Base-by-base conservation (phyloP, 2,797 vertebrate species). In the Dromococcyx pavoninus region DNA sequence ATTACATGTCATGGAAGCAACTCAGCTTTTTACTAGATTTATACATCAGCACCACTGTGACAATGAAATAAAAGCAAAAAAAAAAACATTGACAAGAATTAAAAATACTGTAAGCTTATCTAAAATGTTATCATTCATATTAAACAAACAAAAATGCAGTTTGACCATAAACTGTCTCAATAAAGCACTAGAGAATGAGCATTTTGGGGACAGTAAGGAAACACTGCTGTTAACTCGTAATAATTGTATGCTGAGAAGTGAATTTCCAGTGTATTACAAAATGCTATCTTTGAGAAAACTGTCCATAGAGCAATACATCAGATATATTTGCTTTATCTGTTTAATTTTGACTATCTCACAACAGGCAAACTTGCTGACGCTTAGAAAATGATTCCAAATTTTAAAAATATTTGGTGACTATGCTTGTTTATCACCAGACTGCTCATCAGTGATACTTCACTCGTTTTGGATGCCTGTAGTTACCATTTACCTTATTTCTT, bases 401-500 rank as follows among this genome's bases (percentile, higher is more conserved):
- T 91, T 81, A 73, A 92, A 88, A 92, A 72, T 84, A 94, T 64
- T 93, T 89, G 90, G 44, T 43, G 83, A 96, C 78, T 86, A 64
- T 46, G 72, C 81, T 77, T 93, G 73, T 88, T 94, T 95, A 89
- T 79, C 87, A 77, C 67, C 73, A 67, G 39, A 50, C 35, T 67
- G 62, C 83, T 96, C 88, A 93, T 95, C 91, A 96, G 88, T 61
- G 89, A 95, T 57, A 88, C 64, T 97, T 95, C 70, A 89, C 83
- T 91, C 54, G 44, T 90, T 92, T 84, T 54, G 4, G 85, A 90
- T 94, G 91, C 87, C 82, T 72, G 46, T 81, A 88, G 88, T 79
- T 96, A 90, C 92, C 77, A 94, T 95, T 95, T 86, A 82, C 86
- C 66, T 86, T 93, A 78, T 51, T 95, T 93, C 93, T 96, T 80